Conservation (phyloP, 2,113 vertebrate genomes). For the Zosterops borbonicus region DNA sequence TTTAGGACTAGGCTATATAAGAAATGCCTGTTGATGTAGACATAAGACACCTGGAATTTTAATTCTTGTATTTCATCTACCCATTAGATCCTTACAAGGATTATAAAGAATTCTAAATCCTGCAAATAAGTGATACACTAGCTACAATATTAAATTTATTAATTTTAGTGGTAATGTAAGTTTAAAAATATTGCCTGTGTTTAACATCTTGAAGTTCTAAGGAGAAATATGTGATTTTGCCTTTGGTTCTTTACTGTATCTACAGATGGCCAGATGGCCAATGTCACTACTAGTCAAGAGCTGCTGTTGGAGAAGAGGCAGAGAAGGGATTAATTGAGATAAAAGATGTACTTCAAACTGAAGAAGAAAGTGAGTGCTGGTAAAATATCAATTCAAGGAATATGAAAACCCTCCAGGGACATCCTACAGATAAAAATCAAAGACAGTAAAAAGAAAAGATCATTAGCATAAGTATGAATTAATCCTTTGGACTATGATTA, state of each 20-base stretch:
- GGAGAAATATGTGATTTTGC: background rate
- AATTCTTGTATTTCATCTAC: background rate
- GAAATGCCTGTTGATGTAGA: background rate
- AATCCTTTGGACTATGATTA: background rate
- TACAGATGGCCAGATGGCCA: background rate
- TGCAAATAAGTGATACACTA: background rate
- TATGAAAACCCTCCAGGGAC: background rate
- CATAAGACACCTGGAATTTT: background rate
- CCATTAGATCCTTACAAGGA: rapidly evolving
- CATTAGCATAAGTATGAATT: background rate
- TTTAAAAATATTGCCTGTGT: background rate
- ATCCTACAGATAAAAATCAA: background rate
- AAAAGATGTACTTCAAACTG: background rate
- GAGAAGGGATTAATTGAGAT: background rate
- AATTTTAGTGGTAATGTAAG: background rate
- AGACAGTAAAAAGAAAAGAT: background rate
- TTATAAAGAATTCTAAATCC: background rate
- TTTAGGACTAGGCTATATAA: background rate
- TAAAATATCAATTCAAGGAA: background rate
- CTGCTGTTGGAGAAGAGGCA: background rate
- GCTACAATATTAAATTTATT: background rate
- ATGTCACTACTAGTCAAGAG: background rate
- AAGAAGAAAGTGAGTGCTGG: background rate
- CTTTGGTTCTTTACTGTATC: background rate
- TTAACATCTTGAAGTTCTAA: background rate